phyloP scores from a whole-genome alignment of 2,113 vertebrate genomes.

The Terrapene triunguis region DNA sequence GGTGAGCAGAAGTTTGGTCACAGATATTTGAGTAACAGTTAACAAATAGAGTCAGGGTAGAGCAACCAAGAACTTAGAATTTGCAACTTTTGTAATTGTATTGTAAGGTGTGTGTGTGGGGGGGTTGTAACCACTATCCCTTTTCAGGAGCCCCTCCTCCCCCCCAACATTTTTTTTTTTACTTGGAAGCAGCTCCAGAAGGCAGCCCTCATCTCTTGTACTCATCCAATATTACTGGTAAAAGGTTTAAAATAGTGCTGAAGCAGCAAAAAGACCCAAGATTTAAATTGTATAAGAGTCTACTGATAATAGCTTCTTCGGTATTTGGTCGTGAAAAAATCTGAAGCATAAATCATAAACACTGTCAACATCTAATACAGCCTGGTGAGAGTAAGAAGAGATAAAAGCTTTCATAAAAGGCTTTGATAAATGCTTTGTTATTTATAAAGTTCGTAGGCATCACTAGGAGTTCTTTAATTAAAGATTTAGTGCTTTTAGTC shows the following conservation, averaged over 20 bases:
- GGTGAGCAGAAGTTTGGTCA: neutral
- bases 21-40: neutral
- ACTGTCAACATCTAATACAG: slow-evolving; percentile 60
- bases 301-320: slow-evolving; percentile 48
- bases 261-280: slow-evolving; percentile 20
- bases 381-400: slow-evolving; percentile 63
- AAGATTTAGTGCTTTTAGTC: slow-evolving; percentile 59
- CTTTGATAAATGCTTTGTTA: slow-evolving; percentile 66
- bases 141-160: neutral
- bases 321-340: slow-evolving; percentile 60
- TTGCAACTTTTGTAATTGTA: accelerated
- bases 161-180: neutral
- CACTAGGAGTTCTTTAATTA: slow-evolving; percentile 63
- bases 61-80: neutral
- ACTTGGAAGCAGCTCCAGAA: neutral
- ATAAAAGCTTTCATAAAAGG: slow-evolving; percentile 68
- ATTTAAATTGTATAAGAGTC: slow-evolving; percentile 56
- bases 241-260: slow-evolving; percentile 35
- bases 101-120: accelerated
- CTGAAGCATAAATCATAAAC: slow-evolving; percentile 47
- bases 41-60: neutral
- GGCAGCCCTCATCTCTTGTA: neutral
- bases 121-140: neutral
- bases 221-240: slow-evolving; percentile 43
- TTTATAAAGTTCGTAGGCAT: slow-evolving; percentile 70